phyloP scores from a whole-genome alignment of 2,797 vertebrate species.

The Liasis olivaceus region DNA sequence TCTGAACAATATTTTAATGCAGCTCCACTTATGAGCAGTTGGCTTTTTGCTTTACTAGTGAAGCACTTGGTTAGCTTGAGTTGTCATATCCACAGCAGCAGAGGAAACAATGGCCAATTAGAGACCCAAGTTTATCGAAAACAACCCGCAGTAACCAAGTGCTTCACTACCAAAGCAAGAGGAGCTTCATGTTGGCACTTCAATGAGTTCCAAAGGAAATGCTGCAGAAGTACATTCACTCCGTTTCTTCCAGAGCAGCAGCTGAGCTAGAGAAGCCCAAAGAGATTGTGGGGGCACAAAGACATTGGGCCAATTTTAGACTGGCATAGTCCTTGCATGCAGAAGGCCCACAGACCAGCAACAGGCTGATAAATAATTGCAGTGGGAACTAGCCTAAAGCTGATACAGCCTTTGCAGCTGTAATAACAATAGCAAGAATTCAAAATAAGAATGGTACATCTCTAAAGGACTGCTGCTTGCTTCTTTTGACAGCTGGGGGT shows the following conservation, averaged over 20 bases:
- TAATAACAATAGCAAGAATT: conserved; percentile 42
- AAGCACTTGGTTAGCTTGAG: background rate
- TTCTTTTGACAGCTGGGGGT: conserved; percentile 61
- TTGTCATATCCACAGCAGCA: background rate
- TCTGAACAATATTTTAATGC: background rate
- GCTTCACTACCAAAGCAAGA: background rate
- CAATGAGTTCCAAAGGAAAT: background rate
- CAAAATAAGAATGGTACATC: conserved; percentile 33
- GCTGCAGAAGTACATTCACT: background rate
- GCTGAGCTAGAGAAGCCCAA: background rate
- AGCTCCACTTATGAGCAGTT: background rate
- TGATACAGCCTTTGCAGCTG: conserved; percentile 42
- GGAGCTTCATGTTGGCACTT: background rate
- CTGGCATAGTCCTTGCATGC: background rate
- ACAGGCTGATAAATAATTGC: conserved; percentile 36
- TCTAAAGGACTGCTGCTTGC: conserved; percentile 50
- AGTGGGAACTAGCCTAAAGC: conserved; percentile 27
- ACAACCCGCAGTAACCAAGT: background rate
- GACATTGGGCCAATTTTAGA: background rate
- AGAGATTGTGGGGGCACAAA: background rate
- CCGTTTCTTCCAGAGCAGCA: background rate
- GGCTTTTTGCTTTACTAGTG: background rate
- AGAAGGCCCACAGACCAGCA: background rate
- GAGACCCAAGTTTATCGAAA: background rate
- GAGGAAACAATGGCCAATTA: background rate